These are phyloP conservation scores for Cryptocheilus praepositus DNA, from an alignment of 2,888 invertebrate genomes.

Conservation along the genomic window DNA sequence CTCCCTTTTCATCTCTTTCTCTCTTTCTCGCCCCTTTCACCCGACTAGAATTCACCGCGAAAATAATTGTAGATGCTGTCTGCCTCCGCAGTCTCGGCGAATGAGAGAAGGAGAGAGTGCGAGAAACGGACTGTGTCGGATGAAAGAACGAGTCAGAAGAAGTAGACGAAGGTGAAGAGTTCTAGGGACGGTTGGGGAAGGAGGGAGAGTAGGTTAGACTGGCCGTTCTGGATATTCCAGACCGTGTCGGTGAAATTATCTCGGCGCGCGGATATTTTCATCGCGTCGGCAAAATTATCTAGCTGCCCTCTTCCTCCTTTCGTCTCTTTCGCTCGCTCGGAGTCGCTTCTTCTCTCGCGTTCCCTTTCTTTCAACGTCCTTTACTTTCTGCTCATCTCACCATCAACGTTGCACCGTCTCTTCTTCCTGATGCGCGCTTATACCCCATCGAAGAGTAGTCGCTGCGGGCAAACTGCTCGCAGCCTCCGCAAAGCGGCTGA, in stretches of 20 bases:
- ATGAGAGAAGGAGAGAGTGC: constrained; percentile 2
- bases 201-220: constrained; percentile 1
- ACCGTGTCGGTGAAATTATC: constrained; percentile 26
- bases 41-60: constrained; percentile 41
- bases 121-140: background rate
- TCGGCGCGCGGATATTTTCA: constrained; percentile 31
- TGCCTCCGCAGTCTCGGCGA: constrained; percentile 16
- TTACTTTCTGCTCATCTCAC: too few relatives aligned
- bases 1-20: too few relatives aligned
- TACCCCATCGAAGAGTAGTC: constrained; percentile 2
- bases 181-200: background rate
- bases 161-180: background rate
- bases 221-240: constrained; percentile 30
- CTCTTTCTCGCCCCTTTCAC: too few relatives aligned
- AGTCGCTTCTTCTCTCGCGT: background rate
- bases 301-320: background rate
- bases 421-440: background rate
- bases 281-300: constrained; percentile 38
- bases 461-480: background rate
- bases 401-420: too few relatives aligned
- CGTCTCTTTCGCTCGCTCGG: background rate
- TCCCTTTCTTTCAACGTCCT: background rate
- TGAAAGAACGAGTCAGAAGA: constrained; percentile 14
- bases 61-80: constrained; percentile 49
- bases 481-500: background rate